Evolutionary conservation across 2,797 vertebrate genomes (phyloP).

Genomic region (Eupleurogrammus muticus): DNA sequence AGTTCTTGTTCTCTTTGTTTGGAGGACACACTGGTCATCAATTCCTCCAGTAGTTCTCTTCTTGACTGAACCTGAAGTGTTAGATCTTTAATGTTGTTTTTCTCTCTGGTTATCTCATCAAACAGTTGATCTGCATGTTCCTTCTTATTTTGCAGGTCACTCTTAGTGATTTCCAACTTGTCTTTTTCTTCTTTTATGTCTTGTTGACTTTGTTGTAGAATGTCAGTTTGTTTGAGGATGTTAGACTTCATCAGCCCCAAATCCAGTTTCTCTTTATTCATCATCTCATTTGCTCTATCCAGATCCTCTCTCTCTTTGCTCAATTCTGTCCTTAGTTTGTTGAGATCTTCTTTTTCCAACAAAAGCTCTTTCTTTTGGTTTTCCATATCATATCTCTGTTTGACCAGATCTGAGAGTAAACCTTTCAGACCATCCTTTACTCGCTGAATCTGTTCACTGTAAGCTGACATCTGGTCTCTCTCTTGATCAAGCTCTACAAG

Average conservation of each 20-base stretch:
- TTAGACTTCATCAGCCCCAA: slow-evolving; percentile 1
- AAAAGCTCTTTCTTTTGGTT: not conserved
- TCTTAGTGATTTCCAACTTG: no score
- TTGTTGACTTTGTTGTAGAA: not conserved
- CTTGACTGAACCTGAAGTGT: not conserved
- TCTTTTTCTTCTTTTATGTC: slow-evolving; percentile 14
- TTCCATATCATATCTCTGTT: no score
- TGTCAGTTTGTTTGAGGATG: not conserved
- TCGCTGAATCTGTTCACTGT: no score
- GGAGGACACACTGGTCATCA: not conserved
- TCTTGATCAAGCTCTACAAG: no score
- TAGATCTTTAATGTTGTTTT: not conserved
- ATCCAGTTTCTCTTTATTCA: slow-evolving; percentile 2
- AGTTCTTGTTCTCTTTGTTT: slow-evolving; percentile 8
- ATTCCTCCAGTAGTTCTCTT: not conserved
- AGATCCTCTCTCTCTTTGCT: slow-evolving; percentile 31
- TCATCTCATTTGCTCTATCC: slow-evolving; percentile 5
- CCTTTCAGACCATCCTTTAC: no score
- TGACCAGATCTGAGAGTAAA: slow-evolving; percentile 1
- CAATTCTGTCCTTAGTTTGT: not conserved
- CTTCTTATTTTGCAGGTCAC: no score
- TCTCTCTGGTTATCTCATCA: slow-evolving; percentile 7
- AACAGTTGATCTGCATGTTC: no score
- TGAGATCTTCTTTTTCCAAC: not conserved
- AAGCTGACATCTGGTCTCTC: no score